Percentiles rank a stretch among this genome's conserved stretches.
phyloP scores from a whole-genome alignment of 2,113 vertebrate genomes.

The Motacilla alba region DNA sequence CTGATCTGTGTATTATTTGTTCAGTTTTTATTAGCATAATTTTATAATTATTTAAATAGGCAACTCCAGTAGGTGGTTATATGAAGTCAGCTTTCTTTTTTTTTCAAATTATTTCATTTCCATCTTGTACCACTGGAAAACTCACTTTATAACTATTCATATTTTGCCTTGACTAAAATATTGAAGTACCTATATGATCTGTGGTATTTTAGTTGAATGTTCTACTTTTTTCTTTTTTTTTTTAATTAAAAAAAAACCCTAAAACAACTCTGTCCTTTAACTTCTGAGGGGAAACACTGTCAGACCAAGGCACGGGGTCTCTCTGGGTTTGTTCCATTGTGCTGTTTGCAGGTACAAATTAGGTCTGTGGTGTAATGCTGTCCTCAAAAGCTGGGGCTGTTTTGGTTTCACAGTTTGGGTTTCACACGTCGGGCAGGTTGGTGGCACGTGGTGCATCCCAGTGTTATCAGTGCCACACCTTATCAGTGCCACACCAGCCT shows the following conservation, averaged over 20 bases:
- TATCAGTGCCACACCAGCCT: neutral
- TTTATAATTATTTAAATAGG: slow-evolving; percentile 41
- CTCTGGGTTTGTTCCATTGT: neutral
- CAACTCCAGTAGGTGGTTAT: slow-evolving; percentile 52
- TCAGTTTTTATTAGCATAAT: slow-evolving; percentile 54
- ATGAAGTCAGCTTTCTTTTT: slow-evolving; percentile 59
- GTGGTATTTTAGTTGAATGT: slow-evolving; percentile 44
- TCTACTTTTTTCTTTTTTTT: neutral
- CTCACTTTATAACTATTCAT: neutral
- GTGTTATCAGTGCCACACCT: neutral
- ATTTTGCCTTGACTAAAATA: neutral
- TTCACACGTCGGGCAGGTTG: neutral
- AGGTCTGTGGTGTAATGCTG: neutral
- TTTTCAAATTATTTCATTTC: slow-evolving; percentile 14
- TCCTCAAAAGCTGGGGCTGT: neutral
- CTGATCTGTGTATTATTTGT: slow-evolving; percentile 83
- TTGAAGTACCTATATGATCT: slow-evolving; percentile 28
- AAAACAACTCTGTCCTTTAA: neutral
- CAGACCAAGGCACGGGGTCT: neutral
- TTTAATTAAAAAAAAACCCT: neutral
- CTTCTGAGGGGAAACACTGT: neutral
- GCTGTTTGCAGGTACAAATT: neutral
- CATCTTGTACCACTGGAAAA: slow-evolving; percentile 52
- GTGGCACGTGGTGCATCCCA: neutral
- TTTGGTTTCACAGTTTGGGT: neutral